A percentile compares a stretch with the other conserved stretches of the same genome.
Evolutionary conservation across 1,140 invertebrate species (phyloP).

Genomic region (Drosophila willistoni): DNA sequence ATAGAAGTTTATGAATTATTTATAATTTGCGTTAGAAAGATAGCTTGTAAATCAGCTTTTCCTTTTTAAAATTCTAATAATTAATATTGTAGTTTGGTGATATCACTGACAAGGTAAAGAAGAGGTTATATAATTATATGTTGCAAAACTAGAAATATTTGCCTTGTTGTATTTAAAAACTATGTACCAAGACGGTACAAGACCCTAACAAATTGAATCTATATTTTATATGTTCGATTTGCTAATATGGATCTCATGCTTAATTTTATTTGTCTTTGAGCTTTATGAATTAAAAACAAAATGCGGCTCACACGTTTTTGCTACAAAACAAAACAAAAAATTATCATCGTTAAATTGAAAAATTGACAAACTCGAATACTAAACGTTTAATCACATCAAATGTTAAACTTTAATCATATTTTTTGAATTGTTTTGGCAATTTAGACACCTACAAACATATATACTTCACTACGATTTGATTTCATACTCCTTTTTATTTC

Average conservation of each 20-base stretch:
- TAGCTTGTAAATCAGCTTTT: too few relatives aligned
- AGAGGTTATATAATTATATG: too few relatives aligned
- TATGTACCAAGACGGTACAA: not conserved
- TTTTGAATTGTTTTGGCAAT: slow-evolving; percentile 67
- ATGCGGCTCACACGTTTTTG: not conserved
- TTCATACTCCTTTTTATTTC: slow-evolving; percentile 28
- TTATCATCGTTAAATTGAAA: slow-evolving; percentile 34
- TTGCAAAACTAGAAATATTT: too few relatives aligned
- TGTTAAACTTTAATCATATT: slow-evolving; percentile 35
- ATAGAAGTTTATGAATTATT: slow-evolving; percentile 36
- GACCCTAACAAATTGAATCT: not conserved
- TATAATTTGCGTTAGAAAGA: not conserved
- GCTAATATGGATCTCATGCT: slow-evolving; percentile 10
- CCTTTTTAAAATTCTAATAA: too few relatives aligned
- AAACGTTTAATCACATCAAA: too few relatives aligned
- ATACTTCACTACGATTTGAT: slow-evolving; percentile 55
- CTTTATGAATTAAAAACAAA: not conserved
- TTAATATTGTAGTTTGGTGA: too few relatives aligned
- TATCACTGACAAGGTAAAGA: not conserved
- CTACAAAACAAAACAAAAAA: not conserved
- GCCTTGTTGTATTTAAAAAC: too few relatives aligned
- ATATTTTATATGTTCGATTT: not conserved
- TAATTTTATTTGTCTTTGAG: slow-evolving; percentile 18
- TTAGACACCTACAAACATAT: not conserved
- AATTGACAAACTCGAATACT: slow-evolving; percentile 12